A percentile compares a stretch with the other conserved stretches of the same genome.
These are phyloP conservation scores for Solenodon paradoxus DNA, from an alignment of 2,113 vertebrate genomes.

Conservation along the genomic window DNA sequence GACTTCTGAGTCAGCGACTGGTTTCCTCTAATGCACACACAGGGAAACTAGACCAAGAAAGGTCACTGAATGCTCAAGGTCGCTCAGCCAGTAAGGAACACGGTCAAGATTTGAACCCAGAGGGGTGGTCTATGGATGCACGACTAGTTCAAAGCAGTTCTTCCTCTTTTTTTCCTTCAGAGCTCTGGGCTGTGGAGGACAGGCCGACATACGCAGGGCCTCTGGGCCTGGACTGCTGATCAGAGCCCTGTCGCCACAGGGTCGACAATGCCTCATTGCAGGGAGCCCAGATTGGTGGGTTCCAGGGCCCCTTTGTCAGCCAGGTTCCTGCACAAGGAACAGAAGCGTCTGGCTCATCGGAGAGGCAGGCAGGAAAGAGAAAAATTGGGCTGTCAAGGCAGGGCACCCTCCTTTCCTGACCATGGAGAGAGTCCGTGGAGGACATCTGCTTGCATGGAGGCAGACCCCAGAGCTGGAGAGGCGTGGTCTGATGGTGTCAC, in stretches of 20 bases:
- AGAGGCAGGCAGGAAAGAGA: background rate
- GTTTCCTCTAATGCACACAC: background rate
- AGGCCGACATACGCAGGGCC: too few species aligned
- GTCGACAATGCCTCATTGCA: too few species aligned
- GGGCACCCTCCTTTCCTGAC: background rate
- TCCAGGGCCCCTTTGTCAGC: background rate
- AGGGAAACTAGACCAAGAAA: background rate
- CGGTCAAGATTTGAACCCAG: background rate
- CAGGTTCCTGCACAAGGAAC: fast-evolving
- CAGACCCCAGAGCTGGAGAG: too few species aligned
- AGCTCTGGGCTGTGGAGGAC: background rate
- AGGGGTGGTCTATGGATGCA: background rate
- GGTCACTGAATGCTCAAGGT: background rate
- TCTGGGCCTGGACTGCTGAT: too few species aligned
- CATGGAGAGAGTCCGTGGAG: fast-evolving
- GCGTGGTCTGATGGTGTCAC: too few species aligned
- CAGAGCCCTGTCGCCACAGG: too few species aligned
- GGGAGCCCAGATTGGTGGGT: background rate
- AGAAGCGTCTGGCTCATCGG: background rate
- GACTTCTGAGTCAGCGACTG: background rate
- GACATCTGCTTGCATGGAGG: too few species aligned
- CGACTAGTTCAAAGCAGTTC: too few species aligned
- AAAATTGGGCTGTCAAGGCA: background rate
- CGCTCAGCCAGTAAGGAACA: background rate
- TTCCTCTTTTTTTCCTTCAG: background rate